Evolutionary conservation across 2,888 invertebrate genomes (phyloP), one percentile per base, ranked within the genome.

Genomic region (Arenicola marina): DNA sequence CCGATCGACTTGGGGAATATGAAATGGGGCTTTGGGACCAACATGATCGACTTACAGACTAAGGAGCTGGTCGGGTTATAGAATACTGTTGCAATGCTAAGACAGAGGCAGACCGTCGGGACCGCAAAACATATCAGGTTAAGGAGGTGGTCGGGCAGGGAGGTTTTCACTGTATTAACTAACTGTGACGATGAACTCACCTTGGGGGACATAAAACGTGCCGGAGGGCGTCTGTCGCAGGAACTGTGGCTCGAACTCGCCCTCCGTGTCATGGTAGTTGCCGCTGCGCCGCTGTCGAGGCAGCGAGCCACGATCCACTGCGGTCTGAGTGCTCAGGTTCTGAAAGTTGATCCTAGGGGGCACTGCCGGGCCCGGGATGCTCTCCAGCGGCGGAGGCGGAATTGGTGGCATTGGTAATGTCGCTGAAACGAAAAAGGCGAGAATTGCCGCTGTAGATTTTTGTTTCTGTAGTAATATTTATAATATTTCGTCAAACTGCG

Each of bases 201-300:
- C 64, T 31, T 55, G 61, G 53, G 76, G 76, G 64, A 77, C 69
- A 67, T 73, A 77, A 21, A 77, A 71, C 69, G 70, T 78, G 56
- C 78, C 77, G 58, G 74, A 73, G 54, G 76, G 63, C 18, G 76
- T 76, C 66, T 79, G 79, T 57, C 76, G 76, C 66, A 80, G 69
- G 68, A 76, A 78, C 62, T 78, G 78, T 44, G 76, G 76, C 70
- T 78, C 78, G 68, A 73, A 74, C 33, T 78, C 78, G 56, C 71
- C 71, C 59, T 78, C 79, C 28, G 75, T 75, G 34, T 77, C 77
- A 11, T 73, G 74, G 68, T 76, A 74, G 62, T 56, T 66, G 65
- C 73, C 60, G 73, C 59, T 54, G 2, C 62, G 59, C n/a, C 59
- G 44, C 21, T 48, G 31, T 11, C 24, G 44, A 32, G 26, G 28